These are phyloP conservation scores for Alexandromys fortis DNA, from an alignment of 2,113 vertebrate species.

Conservation along the genomic window DNA sequence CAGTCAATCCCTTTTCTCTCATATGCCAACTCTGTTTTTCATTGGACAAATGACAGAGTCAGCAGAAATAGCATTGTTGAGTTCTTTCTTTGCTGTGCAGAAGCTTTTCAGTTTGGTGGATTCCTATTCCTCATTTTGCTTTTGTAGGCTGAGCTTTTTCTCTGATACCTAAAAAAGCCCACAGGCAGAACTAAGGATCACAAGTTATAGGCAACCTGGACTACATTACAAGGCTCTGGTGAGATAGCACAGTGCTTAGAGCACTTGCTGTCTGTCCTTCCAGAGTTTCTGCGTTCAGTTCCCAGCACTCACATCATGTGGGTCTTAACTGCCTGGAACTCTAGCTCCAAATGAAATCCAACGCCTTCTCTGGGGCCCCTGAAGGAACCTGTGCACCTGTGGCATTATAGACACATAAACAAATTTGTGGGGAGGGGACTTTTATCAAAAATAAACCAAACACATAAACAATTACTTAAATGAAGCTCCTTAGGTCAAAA, in stretches of 20 bases:
- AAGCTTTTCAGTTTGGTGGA: neutral
- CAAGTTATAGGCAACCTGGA: neutral
- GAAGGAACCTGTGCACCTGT: neutral
- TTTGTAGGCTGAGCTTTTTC: neutral
- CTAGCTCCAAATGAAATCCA: neutral
- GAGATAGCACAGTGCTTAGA: neutral
- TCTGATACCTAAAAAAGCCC: neutral
- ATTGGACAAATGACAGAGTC: neutral
- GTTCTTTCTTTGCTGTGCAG: neutral
- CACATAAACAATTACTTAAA: neutral
- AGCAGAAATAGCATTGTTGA: neutral
- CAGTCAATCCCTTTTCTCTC: neutral
- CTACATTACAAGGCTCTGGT: neutral
- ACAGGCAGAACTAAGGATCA: neutral
- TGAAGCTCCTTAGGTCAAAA: neutral
- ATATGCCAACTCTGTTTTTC: neutral
- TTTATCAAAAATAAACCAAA: neutral
- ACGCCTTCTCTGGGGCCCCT: neutral
- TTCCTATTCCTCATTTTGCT: neutral
- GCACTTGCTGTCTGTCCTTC: too few relatives aligned
- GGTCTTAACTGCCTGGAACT: neutral
- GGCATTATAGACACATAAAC: neutral
- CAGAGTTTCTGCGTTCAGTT: neutral
- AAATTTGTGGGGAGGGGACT: neutral
- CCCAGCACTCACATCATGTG: neutral